Conservation (phyloP, 2,113 vertebrate genomes). For the Excalfactoria chinensis region DNA sequence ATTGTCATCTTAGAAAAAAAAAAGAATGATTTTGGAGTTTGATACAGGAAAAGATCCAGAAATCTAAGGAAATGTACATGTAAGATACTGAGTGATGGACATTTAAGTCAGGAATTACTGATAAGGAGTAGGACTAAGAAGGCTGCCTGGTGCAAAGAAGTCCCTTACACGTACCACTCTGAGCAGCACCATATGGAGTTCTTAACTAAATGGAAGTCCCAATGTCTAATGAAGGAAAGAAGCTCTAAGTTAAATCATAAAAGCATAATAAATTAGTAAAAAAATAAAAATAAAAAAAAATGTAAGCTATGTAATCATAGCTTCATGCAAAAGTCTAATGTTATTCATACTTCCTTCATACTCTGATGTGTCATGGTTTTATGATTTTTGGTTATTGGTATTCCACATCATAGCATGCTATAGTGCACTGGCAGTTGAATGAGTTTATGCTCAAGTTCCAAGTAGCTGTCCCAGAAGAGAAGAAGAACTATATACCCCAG, state of each 20-base stretch:
- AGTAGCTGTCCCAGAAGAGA: too few relatives aligned
- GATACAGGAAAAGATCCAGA: background rate
- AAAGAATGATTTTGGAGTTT: background rate
- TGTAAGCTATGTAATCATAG: background rate
- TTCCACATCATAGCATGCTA: too few relatives aligned
- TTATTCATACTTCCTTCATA: too few relatives aligned
- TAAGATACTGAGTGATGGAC: conserved; percentile 16
- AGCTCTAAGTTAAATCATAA: background rate
- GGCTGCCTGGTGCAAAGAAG: background rate
- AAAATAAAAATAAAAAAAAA: background rate
- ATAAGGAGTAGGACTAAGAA: conserved; percentile 44
- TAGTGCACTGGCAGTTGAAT: too few relatives aligned
- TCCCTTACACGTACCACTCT: background rate
- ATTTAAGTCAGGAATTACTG: conserved; percentile 24
- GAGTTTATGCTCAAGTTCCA: too few relatives aligned
- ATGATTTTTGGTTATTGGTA: too few relatives aligned
- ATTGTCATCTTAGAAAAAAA: background rate
- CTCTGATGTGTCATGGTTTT: too few relatives aligned
- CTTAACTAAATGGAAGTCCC: background rate
- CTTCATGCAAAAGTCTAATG: background rate
- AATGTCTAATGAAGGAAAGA: background rate
- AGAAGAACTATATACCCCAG: too few relatives aligned
- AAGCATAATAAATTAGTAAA: background rate
- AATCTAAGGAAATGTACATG: background rate
- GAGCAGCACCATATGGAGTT: background rate